Conservation (phyloP, 64 coral and sea anemone species). For the Montipora efflorescens region DNA sequence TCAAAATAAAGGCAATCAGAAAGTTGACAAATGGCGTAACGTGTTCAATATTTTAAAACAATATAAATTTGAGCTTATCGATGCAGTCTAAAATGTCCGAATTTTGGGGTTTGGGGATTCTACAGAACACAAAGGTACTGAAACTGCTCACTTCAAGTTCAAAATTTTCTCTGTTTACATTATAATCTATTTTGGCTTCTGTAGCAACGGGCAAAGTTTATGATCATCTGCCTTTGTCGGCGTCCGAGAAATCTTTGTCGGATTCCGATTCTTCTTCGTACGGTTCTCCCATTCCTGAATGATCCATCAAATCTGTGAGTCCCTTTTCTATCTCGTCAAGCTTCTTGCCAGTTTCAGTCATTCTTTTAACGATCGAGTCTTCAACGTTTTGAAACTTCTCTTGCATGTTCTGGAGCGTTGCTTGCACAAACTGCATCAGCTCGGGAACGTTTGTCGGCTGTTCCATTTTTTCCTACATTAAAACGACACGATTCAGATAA, state of each 20-base stretch:
- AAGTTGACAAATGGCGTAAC: background rate
- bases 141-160: background rate
- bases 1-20: background rate
- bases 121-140: background rate
- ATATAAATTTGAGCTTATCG: background rate
- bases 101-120: no score
- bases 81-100: background rate
- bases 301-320: constrained; percentile 94
- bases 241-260: constrained; percentile 80
- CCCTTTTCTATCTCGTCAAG: constrained; percentile 96
- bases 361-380: constrained; percentile 85
- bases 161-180: constrained; percentile 40
- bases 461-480: constrained; percentile 64
- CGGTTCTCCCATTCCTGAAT: constrained; percentile 93
- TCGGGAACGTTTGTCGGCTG: constrained; percentile 84
- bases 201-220: constrained; percentile 1
- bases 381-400: constrained; percentile 93
- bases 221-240: constrained; percentile 56
- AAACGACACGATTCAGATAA: background rate
- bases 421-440: constrained; percentile 92
- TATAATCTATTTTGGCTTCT: constrained; percentile 11
- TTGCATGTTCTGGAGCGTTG: constrained; percentile 88
- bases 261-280: constrained; percentile 88
- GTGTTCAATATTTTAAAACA: no score
- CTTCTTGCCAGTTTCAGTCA: constrained; percentile 86